Base-by-base conservation (phyloP, 2,888 invertebrate species). In the Spilarctia lutea region DNA sequence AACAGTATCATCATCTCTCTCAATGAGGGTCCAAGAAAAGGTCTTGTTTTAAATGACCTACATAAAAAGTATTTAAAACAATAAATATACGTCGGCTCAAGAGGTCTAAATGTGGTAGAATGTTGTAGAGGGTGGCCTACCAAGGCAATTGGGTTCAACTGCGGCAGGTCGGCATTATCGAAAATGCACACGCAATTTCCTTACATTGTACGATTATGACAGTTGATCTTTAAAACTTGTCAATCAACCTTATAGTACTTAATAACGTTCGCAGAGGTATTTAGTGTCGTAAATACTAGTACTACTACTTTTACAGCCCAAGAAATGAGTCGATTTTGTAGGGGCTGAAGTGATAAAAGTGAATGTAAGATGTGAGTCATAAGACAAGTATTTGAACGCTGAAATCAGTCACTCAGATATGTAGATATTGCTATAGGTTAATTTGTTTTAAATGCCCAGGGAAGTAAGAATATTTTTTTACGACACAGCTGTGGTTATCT, bases 61-160 rank as follows among this genome's bases (percentile, higher is more conserved):
- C 2, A 10, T 52, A 52, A 10, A 52, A 1, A 7, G 10, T 24
- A 24, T 24, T 8, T 52, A 24, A 52, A 52, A 30, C 45, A 45
- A 75, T 68, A 70, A 68, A 30, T 74, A 69, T 70, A 77, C 75
- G 81, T 68, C 67, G 65, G 77, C 77, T 77, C 1, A 11, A 80
- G 75, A 69, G 52, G 30, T 63, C 18, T 7, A 63, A 48, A 48
- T 68, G n/a, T 13, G 30, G 24, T 68, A 48, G 89, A 88, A 88
- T 88, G 89, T 76, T 35, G 88, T 24, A 82, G 82, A 80, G 83
- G 89, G 89, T 83, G 83, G 79, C 75, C 81, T 80, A 79, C 69
- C 75, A 78, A 74, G 77, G 68, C 35, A 35, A 72, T 74, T 82
- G 84, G 88, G 88, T 88, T 74, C 85, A 30, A 80, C 85, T 77